Conservation (phyloP, 2,888 invertebrate genomes). For the Cataglyphis altisquamis region DNA sequence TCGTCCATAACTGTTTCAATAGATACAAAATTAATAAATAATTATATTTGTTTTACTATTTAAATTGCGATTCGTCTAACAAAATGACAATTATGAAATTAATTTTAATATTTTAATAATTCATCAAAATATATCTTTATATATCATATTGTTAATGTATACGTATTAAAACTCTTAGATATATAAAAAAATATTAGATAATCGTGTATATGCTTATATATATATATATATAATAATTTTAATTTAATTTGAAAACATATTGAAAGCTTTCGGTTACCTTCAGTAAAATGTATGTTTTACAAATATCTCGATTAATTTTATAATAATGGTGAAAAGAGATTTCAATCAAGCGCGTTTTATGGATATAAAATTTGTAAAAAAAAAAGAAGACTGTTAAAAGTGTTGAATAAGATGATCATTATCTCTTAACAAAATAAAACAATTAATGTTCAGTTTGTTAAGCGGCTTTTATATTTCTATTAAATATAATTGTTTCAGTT, state of each 20-base stretch:
- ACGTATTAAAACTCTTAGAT: not conserved
- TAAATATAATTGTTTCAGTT: slow-evolving; percentile 2
- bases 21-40: not conserved
- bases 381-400: slow-evolving; percentile 9
- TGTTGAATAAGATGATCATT: not conserved
- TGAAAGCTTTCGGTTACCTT: not conserved
- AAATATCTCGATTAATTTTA: slow-evolving; percentile 25
- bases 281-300: not conserved
- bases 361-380: not conserved
- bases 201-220: not conserved
- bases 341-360: not conserved
- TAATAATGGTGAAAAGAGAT: not conserved
- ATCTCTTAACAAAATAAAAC: not conserved
- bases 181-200: not conserved
- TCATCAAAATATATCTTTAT: not conserved
- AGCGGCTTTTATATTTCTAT: slow-evolving; percentile 12
- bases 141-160: not conserved
- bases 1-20: not conserved
- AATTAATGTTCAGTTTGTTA: not conserved
- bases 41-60: not conserved
- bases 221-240: slow-evolving; percentile 5
- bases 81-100: not conserved
- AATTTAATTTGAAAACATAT: not conserved
- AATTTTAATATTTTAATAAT: not conserved
- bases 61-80: not conserved